Base-by-base conservation (phyloP, 2,113 vertebrate species). In the Istiophorus platypterus region DNA sequence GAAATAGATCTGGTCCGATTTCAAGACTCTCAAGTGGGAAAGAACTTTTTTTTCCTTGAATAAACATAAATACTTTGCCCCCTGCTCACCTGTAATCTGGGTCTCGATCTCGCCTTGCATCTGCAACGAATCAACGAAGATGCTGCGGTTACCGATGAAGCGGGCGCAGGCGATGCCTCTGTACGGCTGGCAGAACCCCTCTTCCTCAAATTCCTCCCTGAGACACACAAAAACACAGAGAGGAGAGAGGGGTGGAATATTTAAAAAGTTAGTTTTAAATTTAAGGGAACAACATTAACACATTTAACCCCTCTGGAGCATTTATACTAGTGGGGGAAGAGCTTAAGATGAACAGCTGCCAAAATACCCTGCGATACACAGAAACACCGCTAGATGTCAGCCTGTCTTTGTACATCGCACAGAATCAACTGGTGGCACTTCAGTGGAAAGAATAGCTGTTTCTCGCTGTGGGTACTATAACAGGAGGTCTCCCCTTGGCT, bases 81-180 rank as follows among this genome's bases (percentile, higher is more conserved):
- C 42, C 51, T 42, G 41, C 80, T 78, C 86, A 99, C 98, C 98
- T 95, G 98, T 99, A 65, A 99, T 99, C 91, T 99, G 98, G 45
- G 98, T 99, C 93, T 99, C 98, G 62, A 99, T 99, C 87, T 99
- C 98, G 0, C 98, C 98, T 88, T 99, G 98, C 98, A 99, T 99
- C 81, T 99, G 98, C 88, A 99, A 82, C n/a, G 98, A 99, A 81
- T 99, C 98, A 84, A 99, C 98, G 5, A 97, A 99, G 90, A 99
- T 97, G 72, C 97, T 99, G 72, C 97, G 95, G 90, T 99, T 99
- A 0, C 97, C 97, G 7, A 99, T 99, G 82, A 99, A 99, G 6
- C 98, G 96, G 0, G 98, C 98, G 1, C 98, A 99, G 13, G 98
- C 98, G 1, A 99, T 99, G n/a, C 98, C 98, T 90, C 98, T 91